Base-by-base conservation (phyloP, 2,113 vertebrate species). In the Muscicapa adusta region DNA sequence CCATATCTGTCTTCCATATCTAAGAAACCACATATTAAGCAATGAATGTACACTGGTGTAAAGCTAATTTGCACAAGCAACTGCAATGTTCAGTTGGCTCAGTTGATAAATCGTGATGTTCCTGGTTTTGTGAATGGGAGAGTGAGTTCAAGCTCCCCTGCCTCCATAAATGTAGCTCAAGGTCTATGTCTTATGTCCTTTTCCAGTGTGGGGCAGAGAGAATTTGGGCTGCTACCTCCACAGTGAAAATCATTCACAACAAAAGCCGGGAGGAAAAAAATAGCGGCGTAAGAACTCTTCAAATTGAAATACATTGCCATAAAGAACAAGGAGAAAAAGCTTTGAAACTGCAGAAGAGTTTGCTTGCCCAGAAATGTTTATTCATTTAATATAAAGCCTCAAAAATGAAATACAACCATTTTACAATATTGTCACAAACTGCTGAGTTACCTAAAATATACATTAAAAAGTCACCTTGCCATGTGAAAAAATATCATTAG, bases 401-500 rank as follows among this genome's bases (percentile, higher is more conserved):
- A 28, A 42, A 65, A 89, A 95, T 40, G 23, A 88, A 91, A 94
- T 48, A 63, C 25, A 89, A 34, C 82, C 66, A 94, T 86, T 74
- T 93, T 40, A 67, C 48, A 77, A 43, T 57, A 83, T 77, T 86
- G 79, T 84, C 38, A 9, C 36, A 62, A 72, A 63, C 42, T 80
- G 34, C 43, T 91, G 33, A 26, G 58, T 85, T 87, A 65, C 36
- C 75, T 79, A 94, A 94, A 75, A 65, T 66, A 75, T 36, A 81
- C 43, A 72, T 89, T 56, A 91, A 91, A 95, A 94, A 75, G n/a
- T 92, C 61, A 71, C 38, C 43, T 74, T 73, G 57, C 18, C 67
- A 17, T 6, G 7, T 85, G 77, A 94, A 78, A 96, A 88, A 85
- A 85, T 91, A 68, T 65, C 40, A 90, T 91, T 91, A 85, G 68